phyloP scores from a whole-genome alignment of 2,113 vertebrate genomes.

The Ondatra zibethicus region DNA sequence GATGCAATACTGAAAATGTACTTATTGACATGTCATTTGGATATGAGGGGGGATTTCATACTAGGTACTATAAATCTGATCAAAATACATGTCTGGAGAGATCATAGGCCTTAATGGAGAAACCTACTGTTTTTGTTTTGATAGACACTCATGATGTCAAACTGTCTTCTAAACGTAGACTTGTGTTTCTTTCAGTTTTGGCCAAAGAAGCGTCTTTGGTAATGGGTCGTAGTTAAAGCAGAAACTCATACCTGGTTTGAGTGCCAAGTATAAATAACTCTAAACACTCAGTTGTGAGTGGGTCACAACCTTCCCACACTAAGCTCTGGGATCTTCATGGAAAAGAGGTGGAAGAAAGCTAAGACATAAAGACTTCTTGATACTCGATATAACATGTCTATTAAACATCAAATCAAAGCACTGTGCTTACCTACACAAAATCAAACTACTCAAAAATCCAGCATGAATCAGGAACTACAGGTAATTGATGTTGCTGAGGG shows the following conservation, averaged over 20 bases:
- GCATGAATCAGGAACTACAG: not conserved
- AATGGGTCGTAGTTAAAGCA: not conserved
- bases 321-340: too few species aligned
- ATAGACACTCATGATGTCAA: not conserved
- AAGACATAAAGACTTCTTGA: not conserved
- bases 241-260: not conserved
- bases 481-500: not conserved
- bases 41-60: not conserved
- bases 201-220: not conserved
- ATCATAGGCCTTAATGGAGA: not conserved
- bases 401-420: not conserved
- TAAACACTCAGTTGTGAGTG: not conserved
- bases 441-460: not conserved
- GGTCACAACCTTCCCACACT: not conserved
- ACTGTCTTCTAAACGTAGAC: not conserved
- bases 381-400: not conserved
- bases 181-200: not conserved
- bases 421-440: not conserved
- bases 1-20: not conserved
- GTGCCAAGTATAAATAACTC: not conserved
- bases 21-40: not conserved
- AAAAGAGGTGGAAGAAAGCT: not conserved
- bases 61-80: not conserved
- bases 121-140: not conserved
- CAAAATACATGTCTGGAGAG: not conserved